phyloP scores from a whole-genome alignment of 2,113 vertebrate genomes.

The Hydrolagus affinis region DNA sequence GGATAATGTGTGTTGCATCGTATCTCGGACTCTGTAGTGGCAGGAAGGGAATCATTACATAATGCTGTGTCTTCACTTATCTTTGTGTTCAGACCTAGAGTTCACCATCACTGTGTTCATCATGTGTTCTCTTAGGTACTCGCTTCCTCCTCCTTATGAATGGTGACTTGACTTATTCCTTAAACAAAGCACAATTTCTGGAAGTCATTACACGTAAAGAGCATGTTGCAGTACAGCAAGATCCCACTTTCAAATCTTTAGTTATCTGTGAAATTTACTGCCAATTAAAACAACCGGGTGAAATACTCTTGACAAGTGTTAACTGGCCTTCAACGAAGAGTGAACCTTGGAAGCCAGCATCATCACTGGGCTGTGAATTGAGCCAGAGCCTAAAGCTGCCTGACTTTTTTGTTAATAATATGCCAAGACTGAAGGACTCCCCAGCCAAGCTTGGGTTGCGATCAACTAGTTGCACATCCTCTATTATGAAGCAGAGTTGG shows the following conservation, averaged over 20 bases:
- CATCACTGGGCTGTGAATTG: background rate
- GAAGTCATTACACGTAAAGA: conserved; percentile 18
- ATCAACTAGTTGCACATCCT: background rate
- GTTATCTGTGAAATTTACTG: background rate
- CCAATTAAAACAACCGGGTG: background rate
- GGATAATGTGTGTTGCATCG: background rate
- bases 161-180: background rate
- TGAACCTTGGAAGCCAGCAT: background rate
- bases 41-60: background rate
- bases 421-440: background rate
- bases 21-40: background rate
- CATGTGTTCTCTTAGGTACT: conserved; percentile 19
- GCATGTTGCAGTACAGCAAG: background rate
- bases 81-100: background rate
- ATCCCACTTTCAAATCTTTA: background rate
- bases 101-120: background rate
- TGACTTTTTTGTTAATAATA: background rate
- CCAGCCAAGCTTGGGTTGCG: background rate
- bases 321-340: background rate
- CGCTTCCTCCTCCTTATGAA: background rate
- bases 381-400: background rate
- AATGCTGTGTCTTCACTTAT: background rate
- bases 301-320: background rate
- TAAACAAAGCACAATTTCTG: conserved; percentile 29
- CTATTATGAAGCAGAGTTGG: background rate